phyloP scores from a whole-genome alignment of 2,888 invertebrate species.

The Apamea monoglypha region DNA sequence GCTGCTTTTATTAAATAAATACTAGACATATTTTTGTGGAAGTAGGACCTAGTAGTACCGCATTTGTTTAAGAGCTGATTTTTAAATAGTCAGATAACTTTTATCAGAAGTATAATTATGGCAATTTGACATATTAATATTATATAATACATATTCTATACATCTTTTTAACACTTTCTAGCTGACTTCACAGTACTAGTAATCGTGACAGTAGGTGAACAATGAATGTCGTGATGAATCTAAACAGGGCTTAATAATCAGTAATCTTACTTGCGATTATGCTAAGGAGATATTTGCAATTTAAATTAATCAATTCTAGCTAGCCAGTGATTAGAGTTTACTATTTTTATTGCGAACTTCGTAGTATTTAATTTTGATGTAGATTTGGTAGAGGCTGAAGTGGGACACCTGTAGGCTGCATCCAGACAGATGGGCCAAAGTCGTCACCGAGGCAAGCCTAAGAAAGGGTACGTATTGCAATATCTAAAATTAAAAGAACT shows the following conservation, averaged over 20 bases:
- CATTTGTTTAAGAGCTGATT: not conserved
- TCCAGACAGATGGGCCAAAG: no score
- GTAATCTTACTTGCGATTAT: slow-evolving; percentile 69
- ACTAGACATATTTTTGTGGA: not conserved
- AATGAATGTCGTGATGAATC: slow-evolving; percentile 59
- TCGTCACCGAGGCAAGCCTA: no score
- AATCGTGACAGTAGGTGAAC: slow-evolving; percentile 52
- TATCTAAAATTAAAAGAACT: no score
- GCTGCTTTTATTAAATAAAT: not conserved
- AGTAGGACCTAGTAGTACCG: not conserved
- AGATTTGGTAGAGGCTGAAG: not conserved
- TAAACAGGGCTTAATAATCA: slow-evolving; percentile 56
- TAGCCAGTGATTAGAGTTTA: slow-evolving; percentile 8
- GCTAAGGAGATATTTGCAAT: slow-evolving; percentile 50
- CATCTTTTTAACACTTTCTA: not conserved
- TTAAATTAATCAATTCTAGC: slow-evolving; percentile 49
- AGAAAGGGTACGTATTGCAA: no score
- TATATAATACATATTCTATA: no score
- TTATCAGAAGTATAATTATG: no score
- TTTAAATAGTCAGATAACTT: no score
- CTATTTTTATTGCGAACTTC: slow-evolving; percentile 2
- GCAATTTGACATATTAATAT: no score
- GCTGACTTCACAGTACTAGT: slow-evolving; percentile 9
- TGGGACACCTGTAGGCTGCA: no score
- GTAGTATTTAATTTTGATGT: not conserved